These are phyloP conservation scores for Hemichromis elongatus DNA, from an alignment of 2,113 vertebrate genomes.

Conservation along the genomic window DNA sequence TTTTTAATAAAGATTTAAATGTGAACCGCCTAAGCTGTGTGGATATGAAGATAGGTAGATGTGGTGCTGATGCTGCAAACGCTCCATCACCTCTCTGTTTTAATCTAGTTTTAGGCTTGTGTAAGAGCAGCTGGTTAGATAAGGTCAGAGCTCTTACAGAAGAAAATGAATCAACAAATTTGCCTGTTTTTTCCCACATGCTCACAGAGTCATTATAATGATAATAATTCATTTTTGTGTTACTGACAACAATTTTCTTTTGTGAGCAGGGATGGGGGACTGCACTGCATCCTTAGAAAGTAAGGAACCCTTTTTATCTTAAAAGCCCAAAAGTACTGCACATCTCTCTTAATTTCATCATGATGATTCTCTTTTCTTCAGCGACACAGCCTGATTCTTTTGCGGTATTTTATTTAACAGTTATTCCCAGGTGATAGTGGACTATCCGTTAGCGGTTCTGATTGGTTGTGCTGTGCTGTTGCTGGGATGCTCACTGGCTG, in stretches of 20 bases:
- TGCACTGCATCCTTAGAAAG: constrained; percentile 86
- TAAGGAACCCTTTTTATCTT: constrained; percentile 53
- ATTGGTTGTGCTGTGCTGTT: constrained; percentile 74
- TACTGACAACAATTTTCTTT: not conserved
- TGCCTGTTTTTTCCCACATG: not conserved
- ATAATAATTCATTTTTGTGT: not conserved
- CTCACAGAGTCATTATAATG: not conserved
- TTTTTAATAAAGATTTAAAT: not conserved
- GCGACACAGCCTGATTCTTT: not conserved
- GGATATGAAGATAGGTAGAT: not conserved
- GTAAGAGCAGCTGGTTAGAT: not conserved
- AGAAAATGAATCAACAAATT: not conserved
- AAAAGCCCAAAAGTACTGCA: not conserved
- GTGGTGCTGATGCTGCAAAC: not conserved
- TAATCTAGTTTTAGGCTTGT: not conserved
- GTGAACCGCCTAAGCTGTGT: accelerated
- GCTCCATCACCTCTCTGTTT: not conserved
- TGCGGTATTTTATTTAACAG: constrained; percentile 68
- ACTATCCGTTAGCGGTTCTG: constrained; percentile 81
- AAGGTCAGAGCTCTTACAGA: not conserved
- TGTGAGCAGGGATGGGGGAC: constrained; percentile 78
- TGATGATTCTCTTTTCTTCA: not conserved
- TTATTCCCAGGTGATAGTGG: constrained; percentile 86
- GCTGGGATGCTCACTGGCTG: constrained; percentile 82
- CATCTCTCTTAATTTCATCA: not conserved